Evolutionary conservation across 2,797 vertebrate species (phyloP).

Genomic region (Lepilemur ruficaudatus): DNA sequence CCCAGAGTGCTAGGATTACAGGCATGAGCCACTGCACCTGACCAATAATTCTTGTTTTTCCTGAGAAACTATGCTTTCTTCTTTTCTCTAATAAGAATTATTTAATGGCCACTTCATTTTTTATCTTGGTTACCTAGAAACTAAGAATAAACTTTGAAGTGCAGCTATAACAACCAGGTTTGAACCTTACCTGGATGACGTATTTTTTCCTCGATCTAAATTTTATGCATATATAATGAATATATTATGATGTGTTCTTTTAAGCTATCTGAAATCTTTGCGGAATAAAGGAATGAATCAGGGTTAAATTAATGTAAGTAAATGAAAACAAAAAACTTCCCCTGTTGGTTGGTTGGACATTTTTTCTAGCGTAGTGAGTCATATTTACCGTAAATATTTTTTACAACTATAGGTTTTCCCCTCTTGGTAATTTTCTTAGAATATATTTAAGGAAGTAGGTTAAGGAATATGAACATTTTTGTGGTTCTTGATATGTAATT

Average conservation of each 20-base stretch:
- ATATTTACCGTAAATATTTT: background rate
- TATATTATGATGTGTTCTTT: background rate
- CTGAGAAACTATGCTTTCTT: background rate
- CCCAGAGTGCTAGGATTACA: no score
- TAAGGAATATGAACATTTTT: constrained; percentile 3
- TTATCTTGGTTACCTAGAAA: background rate
- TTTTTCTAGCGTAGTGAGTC: constrained; percentile 45
- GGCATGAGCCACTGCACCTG: no score
- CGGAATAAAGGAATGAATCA: constrained; percentile 1
- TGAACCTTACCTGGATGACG: background rate
- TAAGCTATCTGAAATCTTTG: constrained; percentile 31
- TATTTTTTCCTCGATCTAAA: background rate
- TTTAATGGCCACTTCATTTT: constrained; percentile 19
- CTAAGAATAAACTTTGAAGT: background rate
- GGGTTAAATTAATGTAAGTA: background rate
- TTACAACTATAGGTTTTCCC: background rate
- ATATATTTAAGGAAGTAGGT: constrained; percentile 51
- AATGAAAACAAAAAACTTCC: background rate
- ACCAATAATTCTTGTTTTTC: background rate
- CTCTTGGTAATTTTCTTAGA: constrained; percentile 45
- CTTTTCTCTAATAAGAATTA: background rate
- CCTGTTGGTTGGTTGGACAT: background rate
- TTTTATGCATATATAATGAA: background rate
- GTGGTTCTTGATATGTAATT: background rate
- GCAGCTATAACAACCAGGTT: background rate